Evolutionary conservation across 1,140 invertebrate species (phyloP).

Genomic region (Halesus radiatus): DNA sequence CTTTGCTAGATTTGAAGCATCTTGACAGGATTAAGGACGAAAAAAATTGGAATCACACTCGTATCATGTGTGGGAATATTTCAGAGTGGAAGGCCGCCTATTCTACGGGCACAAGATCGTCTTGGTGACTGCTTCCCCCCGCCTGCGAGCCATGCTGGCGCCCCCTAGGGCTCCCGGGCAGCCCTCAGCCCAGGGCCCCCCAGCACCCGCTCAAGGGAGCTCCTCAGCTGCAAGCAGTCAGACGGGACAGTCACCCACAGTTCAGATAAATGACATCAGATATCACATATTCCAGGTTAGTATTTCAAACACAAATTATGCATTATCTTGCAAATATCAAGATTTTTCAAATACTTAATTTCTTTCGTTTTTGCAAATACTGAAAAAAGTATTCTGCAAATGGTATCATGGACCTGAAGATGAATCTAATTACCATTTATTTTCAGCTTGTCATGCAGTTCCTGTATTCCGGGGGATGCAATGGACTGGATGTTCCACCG

Average conservation of each 20-base stretch:
- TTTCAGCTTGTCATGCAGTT: slow-evolving; percentile 92
- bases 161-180: slow-evolving; percentile 60
- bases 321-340: background rate
- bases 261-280: slow-evolving; percentile 93
- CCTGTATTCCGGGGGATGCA: slow-evolving; percentile 89
- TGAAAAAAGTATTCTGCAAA: no score
- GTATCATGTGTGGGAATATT: slow-evolving; percentile 26
- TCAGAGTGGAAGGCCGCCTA: slow-evolving; percentile 87
- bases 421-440: background rate
- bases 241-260: slow-evolving; percentile 75
- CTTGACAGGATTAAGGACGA: no score
- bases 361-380: no score
- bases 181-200: slow-evolving; percentile 6
- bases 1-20: no score
- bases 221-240: slow-evolving; percentile 38
- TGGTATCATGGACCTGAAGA: no score
- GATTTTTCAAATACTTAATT: no score
- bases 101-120: slow-evolving; percentile 96
- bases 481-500: slow-evolving; percentile 81
- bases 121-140: slow-evolving; percentile 88
- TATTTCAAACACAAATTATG: background rate
- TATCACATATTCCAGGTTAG: slow-evolving; percentile 91
- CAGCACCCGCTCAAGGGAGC: slow-evolving; percentile 53
- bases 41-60: no score
- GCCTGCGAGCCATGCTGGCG: slow-evolving; percentile 88